Conservation (phyloP, 2,113 vertebrate species). For the Rana temporaria region DNA sequence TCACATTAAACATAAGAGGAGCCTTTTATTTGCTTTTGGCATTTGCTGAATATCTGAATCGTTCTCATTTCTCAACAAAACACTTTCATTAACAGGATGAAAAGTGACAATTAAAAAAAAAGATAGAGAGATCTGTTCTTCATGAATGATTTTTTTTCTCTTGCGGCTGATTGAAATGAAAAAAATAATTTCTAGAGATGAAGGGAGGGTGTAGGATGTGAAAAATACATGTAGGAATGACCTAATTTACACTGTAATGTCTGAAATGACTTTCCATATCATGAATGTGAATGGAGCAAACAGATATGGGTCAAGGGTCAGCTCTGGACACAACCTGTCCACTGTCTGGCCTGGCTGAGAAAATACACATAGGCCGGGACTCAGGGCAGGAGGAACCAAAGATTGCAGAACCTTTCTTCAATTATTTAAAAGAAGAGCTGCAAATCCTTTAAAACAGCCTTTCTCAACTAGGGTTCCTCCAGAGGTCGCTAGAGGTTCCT, state of each 20-base stretch:
- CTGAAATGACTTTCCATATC: background rate
- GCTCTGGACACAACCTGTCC: no score
- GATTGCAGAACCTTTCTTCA: no score
- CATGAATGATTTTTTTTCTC: constrained; percentile 13
- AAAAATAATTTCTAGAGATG: constrained; percentile 11
- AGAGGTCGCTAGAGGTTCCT: no score
- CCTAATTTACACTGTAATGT: background rate
- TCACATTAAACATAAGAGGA: background rate
- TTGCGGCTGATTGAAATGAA: constrained; percentile 12
- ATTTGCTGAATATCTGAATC: constrained; percentile 27
- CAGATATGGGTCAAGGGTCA: no score
- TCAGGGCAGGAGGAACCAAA: no score
- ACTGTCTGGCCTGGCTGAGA: no score
- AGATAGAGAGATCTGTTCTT: constrained; percentile 36
- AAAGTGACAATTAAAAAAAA: constrained; percentile 27
- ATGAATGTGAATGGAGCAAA: background rate
- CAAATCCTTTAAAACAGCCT: no score
- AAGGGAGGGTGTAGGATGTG: background rate
- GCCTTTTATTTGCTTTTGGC: constrained; percentile 30
- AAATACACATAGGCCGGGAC: no score
- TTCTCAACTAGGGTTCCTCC: no score
- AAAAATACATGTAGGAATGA: background rate
- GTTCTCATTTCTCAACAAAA: constrained; percentile 30
- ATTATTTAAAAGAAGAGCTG: no score
- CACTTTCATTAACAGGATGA: constrained; percentile 30